Conservation (phyloP, 2,797 vertebrate genomes). For the Cottoperca gobio region DNA sequence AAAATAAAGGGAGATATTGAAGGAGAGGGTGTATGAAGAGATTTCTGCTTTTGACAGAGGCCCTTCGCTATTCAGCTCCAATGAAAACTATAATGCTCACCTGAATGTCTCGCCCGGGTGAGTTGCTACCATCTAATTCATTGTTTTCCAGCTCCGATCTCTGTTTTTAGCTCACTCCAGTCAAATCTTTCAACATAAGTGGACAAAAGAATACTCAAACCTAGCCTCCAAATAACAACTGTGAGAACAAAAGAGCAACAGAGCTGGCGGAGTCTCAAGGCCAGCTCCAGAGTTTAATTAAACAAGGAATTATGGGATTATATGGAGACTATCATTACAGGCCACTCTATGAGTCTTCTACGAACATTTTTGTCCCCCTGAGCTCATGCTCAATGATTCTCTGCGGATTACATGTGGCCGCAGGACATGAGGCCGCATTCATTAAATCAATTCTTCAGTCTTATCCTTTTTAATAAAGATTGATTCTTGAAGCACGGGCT, state of each 20-base stretch:
- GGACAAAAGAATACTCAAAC: conserved; percentile 80
- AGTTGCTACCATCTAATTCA: conserved; percentile 43
- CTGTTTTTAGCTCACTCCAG: conserved; percentile 57
- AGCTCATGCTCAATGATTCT: conserved; percentile 87
- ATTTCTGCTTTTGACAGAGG: conserved; percentile 72
- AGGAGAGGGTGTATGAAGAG: conserved; percentile 71
- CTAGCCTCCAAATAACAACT: conserved; percentile 81
- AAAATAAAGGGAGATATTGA: conserved; percentile 75
- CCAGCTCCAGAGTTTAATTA: conserved; percentile 91
- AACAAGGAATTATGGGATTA: conserved; percentile 95
- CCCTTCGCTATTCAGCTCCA: conserved; percentile 60
- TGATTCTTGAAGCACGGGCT: conserved; percentile 82
- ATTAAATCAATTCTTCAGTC: conserved; percentile 89
- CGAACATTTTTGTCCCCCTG: conserved; percentile 86
- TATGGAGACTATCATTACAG: conserved; percentile 90
- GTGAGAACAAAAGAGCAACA: conserved; percentile 84
- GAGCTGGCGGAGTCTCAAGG: conserved; percentile 85
- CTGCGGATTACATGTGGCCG: conserved; percentile 87
- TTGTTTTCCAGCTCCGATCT: conserved; percentile 48
- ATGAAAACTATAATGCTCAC: conserved; percentile 64
- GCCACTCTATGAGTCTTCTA: conserved; percentile 86
- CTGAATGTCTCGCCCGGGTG: conserved; percentile 59
- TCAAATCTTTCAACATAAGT: conserved; percentile 69
- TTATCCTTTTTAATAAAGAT: conserved; percentile 88
- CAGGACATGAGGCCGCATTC: conserved; percentile 90